Evolutionary conservation across 2,888 invertebrate species (phyloP), one percentile per base, ranked within the genome.

Genomic region (Orthonychiurus folsomi): DNA sequence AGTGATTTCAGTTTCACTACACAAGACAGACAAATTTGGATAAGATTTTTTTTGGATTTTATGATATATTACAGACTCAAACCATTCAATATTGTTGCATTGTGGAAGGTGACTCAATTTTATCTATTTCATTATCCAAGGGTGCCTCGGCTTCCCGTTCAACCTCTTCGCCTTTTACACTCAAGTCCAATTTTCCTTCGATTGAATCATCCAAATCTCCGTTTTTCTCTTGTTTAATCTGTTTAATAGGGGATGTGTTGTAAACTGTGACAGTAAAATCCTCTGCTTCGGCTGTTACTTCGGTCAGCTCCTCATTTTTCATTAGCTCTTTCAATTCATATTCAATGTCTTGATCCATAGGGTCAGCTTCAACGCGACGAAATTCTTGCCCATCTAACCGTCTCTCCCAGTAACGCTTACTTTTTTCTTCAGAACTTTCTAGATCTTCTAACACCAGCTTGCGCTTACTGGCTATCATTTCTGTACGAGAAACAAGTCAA

Each of bases 391-490:
- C 52, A 23, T 52, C 52, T 3, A 68, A 61, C 3, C 66, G 65
- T 28, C 67, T 60, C 50, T 73, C 72, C 69, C 66, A 71, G 50
- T 72, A 73, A 12, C 69, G 60, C 53, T 71, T 66, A 50, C 71
- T 70, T 56, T 70, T 57, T 50, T 66, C 66, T 54, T 74, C 72
- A 48, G 65, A 69, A 52, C 66, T 69, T 21, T 68, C 71, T 47
- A 70, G 57, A 28, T 71, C 72, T 57, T 72, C 73, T 47, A 69
- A 59, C 3, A 73, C 69, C 15, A 68, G 55, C 52, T 73, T 71
- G 2, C 84, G 81, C 73, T 84, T 85, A 72, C 81, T 82, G 57
- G 81, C 80, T 75, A 87, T 83, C 74, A 81, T 81, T 76, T 83
- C 86, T 85, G 76, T 56, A 75, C 77, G 67, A 62, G 63, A 64